phyloP scores from a whole-genome alignment of 2,888 invertebrate genomes.

The Cosmorhoe ocellata region DNA sequence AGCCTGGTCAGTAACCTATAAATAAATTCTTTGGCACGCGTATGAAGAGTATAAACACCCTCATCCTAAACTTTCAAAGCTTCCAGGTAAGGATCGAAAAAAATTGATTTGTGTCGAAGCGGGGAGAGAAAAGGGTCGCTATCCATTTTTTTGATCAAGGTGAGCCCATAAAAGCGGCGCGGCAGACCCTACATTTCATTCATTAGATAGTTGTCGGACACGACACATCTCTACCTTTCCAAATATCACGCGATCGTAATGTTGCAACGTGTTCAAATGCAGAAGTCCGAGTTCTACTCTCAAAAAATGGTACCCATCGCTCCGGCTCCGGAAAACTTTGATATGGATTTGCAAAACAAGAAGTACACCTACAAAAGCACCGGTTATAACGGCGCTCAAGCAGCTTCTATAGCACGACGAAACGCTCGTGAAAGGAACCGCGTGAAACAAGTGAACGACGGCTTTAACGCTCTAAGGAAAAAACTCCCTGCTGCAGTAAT shows the following conservation, averaged over 20 bases:
- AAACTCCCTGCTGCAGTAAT: slow-evolving; percentile 92
- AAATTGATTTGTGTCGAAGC: slow-evolving; percentile 56
- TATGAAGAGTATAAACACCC: slow-evolving; percentile 59
- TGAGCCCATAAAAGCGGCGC: slow-evolving; percentile 66
- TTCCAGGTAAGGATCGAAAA: slow-evolving; percentile 69
- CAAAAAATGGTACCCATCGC: slow-evolving; percentile 76
- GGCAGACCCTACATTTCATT: slow-evolving; percentile 60
- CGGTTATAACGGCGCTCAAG: slow-evolving; percentile 83
- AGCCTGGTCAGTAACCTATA: slow-evolving; percentile 50
- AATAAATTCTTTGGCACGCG: slow-evolving; percentile 72
- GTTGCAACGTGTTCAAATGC: slow-evolving; percentile 48
- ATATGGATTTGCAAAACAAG: slow-evolving; percentile 64
- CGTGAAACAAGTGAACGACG: slow-evolving; percentile 97
- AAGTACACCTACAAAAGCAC: slow-evolving; percentile 86
- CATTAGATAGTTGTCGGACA: slow-evolving; percentile 55
- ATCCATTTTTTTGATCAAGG: slow-evolving; percentile 68
- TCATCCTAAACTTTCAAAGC: slow-evolving; percentile 47
- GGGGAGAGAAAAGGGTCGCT: slow-evolving; percentile 65
- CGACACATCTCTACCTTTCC: slow-evolving; percentile 45
- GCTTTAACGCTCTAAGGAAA: slow-evolving; percentile 92
- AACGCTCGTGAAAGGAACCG: slow-evolving; percentile 98
- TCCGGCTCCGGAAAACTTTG: slow-evolving; percentile 72
- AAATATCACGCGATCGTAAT: slow-evolving; percentile 34
- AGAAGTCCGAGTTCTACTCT: slow-evolving; percentile 40
- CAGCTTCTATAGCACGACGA: slow-evolving; percentile 92